These are phyloP conservation scores for Pelecanoides urinatrix DNA, from an alignment of 2,113 vertebrate species.

Conservation along the genomic window DNA sequence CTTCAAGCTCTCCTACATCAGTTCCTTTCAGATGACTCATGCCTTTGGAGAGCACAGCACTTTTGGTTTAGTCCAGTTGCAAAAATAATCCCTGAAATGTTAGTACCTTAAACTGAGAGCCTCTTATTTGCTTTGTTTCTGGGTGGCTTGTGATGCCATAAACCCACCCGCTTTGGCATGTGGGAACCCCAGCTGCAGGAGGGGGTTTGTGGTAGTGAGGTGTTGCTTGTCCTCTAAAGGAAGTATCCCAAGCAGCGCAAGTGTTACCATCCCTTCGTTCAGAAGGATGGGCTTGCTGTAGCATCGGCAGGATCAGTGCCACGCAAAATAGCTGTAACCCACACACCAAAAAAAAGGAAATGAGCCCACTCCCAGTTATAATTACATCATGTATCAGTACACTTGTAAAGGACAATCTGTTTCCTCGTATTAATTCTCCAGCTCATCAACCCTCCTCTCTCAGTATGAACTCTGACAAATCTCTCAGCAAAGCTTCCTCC, in stretches of 20 bases:
- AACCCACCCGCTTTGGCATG: neutral
- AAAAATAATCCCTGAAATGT: neutral
- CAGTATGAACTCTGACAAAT: neutral
- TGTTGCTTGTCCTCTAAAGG: neutral
- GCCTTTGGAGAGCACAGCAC: neutral
- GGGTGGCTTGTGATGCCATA: neutral
- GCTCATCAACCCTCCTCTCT: neutral
- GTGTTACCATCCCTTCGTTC: neutral
- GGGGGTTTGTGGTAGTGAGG: neutral
- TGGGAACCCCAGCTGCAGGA: neutral
- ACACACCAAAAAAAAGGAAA: neutral
- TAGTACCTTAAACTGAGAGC: neutral
- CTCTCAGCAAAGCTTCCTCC: neutral
- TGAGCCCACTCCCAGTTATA: neutral
- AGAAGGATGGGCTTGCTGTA: neutral
- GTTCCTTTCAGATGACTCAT: neutral
- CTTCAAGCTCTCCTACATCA: neutral
- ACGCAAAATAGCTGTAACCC: neutral
- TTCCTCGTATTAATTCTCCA: neutral
- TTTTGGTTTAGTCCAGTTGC: neutral
- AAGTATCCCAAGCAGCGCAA: neutral
- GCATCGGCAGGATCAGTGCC: neutral
- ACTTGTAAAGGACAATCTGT: slow-evolving; percentile 15
- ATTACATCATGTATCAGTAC: slow-evolving; percentile 6
- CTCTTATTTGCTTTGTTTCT: neutral